These are phyloP conservation scores for Eilema griseolum DNA, from an alignment of 2,888 invertebrate genomes.

Conservation along the genomic window DNA sequence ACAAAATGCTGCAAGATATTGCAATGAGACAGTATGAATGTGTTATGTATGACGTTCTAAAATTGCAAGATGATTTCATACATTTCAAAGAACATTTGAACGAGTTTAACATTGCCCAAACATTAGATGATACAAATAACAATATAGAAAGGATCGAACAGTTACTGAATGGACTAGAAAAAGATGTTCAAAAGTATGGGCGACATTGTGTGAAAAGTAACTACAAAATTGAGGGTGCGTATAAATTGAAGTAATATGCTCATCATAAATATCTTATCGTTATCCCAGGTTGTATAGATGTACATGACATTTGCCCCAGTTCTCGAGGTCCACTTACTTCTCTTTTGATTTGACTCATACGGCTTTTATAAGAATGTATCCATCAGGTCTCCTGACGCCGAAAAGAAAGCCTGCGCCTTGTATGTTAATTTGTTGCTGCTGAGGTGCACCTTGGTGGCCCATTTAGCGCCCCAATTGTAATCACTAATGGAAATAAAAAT, in stretches of 20 bases:
- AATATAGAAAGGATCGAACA: slow-evolving; percentile 19
- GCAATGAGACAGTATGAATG: slow-evolving; percentile 55
- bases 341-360: too few relatives aligned
- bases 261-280: too few relatives aligned
- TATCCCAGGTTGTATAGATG: too few relatives aligned
- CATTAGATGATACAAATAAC: slow-evolving; percentile 14
- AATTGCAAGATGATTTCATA: slow-evolving; percentile 60
- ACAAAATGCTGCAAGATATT: slow-evolving; percentile 51
- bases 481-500: neutral
- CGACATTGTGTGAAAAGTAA: slow-evolving; percentile 52
- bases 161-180: slow-evolving; percentile 35
- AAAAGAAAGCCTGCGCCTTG: too few relatives aligned
- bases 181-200: slow-evolving; percentile 44
- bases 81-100: slow-evolving; percentile 46
- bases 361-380: too few relatives aligned
- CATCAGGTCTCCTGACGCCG: too few relatives aligned
- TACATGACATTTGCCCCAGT: too few relatives aligned
- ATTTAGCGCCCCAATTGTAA: neutral
- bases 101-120: slow-evolving; percentile 6
- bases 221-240: neutral
- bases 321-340: too few relatives aligned
- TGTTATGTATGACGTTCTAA: slow-evolving; percentile 62
- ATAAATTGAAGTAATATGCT: neutral
- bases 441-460: too few relatives aligned
- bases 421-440: too few relatives aligned